Conservation (phyloP, 2,797 vertebrate species). For the Clarias pachynema region DNA sequence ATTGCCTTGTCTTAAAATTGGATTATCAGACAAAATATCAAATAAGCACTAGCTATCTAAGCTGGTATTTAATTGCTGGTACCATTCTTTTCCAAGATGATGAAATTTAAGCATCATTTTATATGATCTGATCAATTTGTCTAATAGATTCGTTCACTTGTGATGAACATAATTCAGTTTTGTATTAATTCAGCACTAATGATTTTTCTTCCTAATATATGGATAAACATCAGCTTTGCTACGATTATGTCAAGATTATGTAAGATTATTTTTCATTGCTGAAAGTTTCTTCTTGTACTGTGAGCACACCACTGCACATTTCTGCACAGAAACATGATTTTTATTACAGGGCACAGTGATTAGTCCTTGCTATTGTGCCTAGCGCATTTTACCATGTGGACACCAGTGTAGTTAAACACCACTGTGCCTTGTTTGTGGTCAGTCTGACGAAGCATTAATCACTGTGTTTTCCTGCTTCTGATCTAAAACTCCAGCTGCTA, state of each 20-base stretch:
- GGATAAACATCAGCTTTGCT: not conserved
- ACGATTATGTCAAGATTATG: not conserved
- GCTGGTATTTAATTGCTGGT: not conserved
- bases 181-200: not conserved
- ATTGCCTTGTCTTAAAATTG: not conserved
- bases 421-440: slow-evolving; percentile 55
- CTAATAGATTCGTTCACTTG: not conserved
- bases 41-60: not conserved
- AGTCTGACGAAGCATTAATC: slow-evolving; percentile 59
- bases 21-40: not conserved
- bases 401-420: slow-evolving; percentile 21
- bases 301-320: not conserved
- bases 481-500: slow-evolving; percentile 61
- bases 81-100: too few species aligned
- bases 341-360: not conserved
- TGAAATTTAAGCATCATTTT: not conserved
- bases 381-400: slow-evolving; percentile 24
- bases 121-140: not conserved
- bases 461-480: slow-evolving; percentile 55
- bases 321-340: not conserved
- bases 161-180: not conserved
- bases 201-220: not conserved
- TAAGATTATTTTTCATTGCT: not conserved
- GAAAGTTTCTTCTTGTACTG: not conserved
- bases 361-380: slow-evolving; percentile 5